Conservation (phyloP, 2,888 invertebrate species). For the Amiota mariae region DNA sequence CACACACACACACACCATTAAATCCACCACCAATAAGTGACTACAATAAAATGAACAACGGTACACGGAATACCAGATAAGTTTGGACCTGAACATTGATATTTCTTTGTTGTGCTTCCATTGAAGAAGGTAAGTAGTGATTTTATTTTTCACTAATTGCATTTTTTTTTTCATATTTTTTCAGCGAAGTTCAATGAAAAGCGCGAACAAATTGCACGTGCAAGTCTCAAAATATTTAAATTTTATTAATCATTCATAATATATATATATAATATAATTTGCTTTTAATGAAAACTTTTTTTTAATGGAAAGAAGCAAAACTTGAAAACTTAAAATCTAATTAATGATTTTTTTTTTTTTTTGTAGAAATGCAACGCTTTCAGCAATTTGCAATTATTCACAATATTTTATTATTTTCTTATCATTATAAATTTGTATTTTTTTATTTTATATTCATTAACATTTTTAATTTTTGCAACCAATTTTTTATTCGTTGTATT, state of each 20-base stretch:
- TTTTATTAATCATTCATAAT: too few species aligned
- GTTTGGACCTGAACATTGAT: not conserved
- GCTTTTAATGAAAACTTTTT: too few species aligned
- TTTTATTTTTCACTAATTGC: not conserved
- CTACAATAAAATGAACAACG: too few species aligned
- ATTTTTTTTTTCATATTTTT: conserved; percentile 11
- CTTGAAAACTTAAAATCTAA: too few species aligned
- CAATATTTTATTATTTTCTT: not conserved
- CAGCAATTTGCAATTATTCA: not conserved
- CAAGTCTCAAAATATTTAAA: too few species aligned
- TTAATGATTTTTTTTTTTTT: conserved; percentile 1
- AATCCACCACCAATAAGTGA: too few species aligned
- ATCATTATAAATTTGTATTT: not conserved
- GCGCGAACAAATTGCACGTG: too few species aligned
- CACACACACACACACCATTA: too few species aligned
- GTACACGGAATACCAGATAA: not conserved
- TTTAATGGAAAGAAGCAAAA: too few species aligned
- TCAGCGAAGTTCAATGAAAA: too few species aligned
- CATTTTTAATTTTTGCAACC: too few species aligned
- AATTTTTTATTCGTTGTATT: not conserved
- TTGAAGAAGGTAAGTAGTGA: conserved; percentile 12
- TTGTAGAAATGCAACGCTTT: not conserved
- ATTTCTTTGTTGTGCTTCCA: not conserved
- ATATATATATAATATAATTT: too few species aligned
- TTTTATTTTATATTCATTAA: conserved; percentile 5